These are phyloP conservation scores for Iphiclides podalirius DNA, from an alignment of 2,888 invertebrate genomes.

Conservation along the genomic window DNA sequence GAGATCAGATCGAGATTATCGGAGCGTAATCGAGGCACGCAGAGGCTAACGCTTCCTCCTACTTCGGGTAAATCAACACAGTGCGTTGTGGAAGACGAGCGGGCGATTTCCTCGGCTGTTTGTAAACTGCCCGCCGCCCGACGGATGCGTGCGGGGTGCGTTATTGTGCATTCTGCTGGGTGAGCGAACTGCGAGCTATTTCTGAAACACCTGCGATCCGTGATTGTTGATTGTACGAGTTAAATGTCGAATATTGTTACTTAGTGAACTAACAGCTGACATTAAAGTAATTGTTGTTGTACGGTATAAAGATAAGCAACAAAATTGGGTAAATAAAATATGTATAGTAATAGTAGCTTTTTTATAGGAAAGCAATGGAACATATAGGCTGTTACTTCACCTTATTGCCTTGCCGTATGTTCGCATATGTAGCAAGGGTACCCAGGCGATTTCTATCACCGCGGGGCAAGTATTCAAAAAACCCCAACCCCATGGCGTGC, in stretches of 20 bases:
- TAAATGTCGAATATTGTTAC: too few species aligned
- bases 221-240: too few species aligned
- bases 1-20: constrained; percentile 63
- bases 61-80: constrained; percentile 47
- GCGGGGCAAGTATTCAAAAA: background rate
- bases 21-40: constrained; percentile 60
- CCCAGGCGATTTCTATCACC: background rate
- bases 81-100: constrained; percentile 42
- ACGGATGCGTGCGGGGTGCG: background rate
- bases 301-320: background rate
- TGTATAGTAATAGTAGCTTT: too few species aligned
- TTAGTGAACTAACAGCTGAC: too few species aligned
- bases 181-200: too few species aligned
- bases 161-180: background rate
- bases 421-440: background rate
- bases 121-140: background rate
- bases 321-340: too few species aligned
- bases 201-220: background rate
- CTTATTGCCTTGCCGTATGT: too few species aligned
- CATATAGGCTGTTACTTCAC: too few species aligned
- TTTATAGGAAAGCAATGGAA: too few species aligned
- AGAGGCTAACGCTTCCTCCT: constrained; percentile 61
- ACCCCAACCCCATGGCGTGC: background rate
- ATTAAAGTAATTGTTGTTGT: too few species aligned
- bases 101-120: constrained; percentile 5